Conservation (phyloP, 2,113 vertebrate genomes). For the Ptyas mucosa region DNA sequence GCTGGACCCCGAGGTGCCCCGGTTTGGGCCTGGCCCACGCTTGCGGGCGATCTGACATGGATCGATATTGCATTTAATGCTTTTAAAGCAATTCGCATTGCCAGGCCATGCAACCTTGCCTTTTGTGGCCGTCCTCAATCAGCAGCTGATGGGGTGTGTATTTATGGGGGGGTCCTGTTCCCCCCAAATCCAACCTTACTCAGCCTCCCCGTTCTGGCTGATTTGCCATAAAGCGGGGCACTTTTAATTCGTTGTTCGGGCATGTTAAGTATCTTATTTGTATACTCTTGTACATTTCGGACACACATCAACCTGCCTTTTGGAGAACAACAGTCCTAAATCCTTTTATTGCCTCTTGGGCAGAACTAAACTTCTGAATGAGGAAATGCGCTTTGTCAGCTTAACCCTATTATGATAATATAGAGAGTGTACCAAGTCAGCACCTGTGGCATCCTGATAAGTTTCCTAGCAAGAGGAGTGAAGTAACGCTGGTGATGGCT, state of each 20-base stretch:
- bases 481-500: neutral
- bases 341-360: neutral
- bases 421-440: neutral
- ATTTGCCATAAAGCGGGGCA: neutral
- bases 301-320: neutral
- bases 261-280: no score
- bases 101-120: neutral
- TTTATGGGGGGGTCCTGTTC: neutral
- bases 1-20: neutral
- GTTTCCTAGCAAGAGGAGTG: neutral
- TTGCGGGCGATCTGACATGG: neutral
- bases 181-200: neutral
- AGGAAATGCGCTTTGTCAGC: neutral
- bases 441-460: neutral
- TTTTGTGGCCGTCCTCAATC: neutral
- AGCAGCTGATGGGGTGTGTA: neutral
- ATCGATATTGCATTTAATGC: neutral
- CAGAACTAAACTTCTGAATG: neutral
- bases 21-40: neutral
- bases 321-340: neutral
- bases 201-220: neutral
- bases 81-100: neutral
- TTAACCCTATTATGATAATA: neutral
- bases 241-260: neutral
- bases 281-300: no score